phyloP scores from a whole-genome alignment of 2,888 invertebrate species.

The Cantharis nigra region DNA sequence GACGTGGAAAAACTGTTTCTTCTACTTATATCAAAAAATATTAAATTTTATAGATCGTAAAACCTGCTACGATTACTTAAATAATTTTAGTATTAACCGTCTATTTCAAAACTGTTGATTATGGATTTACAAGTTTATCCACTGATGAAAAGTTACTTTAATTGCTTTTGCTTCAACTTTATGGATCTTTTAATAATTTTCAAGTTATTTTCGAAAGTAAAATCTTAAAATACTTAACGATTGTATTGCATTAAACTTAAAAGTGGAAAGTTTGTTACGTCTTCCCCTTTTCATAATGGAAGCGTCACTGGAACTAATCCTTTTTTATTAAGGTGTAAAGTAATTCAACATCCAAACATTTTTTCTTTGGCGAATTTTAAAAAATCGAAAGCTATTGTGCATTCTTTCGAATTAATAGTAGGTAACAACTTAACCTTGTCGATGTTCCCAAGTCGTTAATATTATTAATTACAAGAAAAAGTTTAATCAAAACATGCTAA shows the following conservation, averaged over 20 bases:
- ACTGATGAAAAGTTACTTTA: not conserved
- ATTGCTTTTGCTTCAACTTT: not conserved
- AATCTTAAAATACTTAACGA: not conserved
- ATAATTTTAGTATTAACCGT: not conserved
- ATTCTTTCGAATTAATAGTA: not conserved
- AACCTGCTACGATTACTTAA: not conserved
- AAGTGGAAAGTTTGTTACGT: not conserved
- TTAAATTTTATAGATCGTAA: not conserved
- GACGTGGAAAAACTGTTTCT: not conserved
- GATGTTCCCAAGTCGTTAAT: not conserved
- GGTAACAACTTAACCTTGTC: not conserved
- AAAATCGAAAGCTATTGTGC: not conserved
- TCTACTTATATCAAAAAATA: not conserved
- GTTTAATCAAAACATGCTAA: not conserved
- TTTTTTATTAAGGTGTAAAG: not conserved
- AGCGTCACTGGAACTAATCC: not conserved
- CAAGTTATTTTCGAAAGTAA: not conserved
- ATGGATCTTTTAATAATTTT: not conserved
- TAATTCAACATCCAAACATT: not conserved
- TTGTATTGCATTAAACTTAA: not conserved
- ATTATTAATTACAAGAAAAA: not conserved
- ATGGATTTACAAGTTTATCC: not conserved
- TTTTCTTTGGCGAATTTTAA: not conserved
- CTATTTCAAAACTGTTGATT: not conserved
- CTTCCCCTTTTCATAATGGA: not conserved